Base-by-base conservation (phyloP, 2,797 vertebrate genomes). In the Etheostoma perlongum region DNA sequence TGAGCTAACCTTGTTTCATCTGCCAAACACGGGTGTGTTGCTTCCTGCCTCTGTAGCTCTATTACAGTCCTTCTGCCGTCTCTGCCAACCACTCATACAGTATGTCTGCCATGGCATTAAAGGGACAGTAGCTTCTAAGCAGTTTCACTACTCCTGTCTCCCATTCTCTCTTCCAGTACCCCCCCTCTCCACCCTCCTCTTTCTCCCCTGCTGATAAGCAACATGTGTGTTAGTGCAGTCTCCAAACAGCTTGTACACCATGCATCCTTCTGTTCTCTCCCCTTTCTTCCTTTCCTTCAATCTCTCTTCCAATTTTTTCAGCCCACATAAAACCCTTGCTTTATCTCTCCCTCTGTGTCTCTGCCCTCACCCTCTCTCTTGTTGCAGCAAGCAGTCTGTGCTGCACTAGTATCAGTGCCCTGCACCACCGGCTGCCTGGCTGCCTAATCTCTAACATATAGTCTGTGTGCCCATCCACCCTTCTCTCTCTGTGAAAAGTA, bases 81-180 rank as follows among this genome's bases (percentile, higher is more conserved):
- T 49, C 64, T 81, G 76, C 84, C 79, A 87, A 80, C 80, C 66
- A 44, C 62, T 89, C 71, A 79, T 66, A 40, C 36, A 40, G 36
- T 4, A 68, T 75, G 79, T 75, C 77, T 89, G 83, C 81, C 54
- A 67, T 74, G 80, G 74, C 87, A 74, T 74, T 67, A 80, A 78
- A 80, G 88, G 82, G 79, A 78, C 78, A 88, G 85, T 77, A 76
- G 73, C 83, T 84, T 82, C 82, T 76, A 76, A 83, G 64, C 53
- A 67, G 58, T 75, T 84, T 63, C 70, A 64, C 83, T 65, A 27
- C 61, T 67, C 59, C 77, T 27, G 48, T 80, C 23, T 71, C 33
- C 63, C 18, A 4, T 46, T 67, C 48, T 53, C 60, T 68, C 74
- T 78, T 51, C 59, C 53, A 60, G 23, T 59, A 53, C 5, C 23